These are phyloP conservation scores for Nesidiocoris tenuis DNA, from an alignment of 2,888 invertebrate genomes.

Conservation along the genomic window DNA sequence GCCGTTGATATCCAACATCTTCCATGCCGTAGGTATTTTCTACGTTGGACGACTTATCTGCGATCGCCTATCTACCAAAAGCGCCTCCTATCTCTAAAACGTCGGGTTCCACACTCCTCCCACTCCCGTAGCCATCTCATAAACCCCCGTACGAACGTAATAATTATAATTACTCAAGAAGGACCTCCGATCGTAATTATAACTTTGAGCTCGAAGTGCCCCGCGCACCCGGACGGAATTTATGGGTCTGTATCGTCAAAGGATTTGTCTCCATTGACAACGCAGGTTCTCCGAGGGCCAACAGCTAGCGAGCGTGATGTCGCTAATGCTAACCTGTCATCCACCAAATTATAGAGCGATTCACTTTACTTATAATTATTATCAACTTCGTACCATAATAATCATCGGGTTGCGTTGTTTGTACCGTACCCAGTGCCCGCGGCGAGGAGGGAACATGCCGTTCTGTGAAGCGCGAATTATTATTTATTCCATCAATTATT, in stretches of 20 bases:
- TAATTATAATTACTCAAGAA: constrained; percentile 36
- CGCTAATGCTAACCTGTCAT: constrained; percentile 36
- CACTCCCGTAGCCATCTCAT: neutral
- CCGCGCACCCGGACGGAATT: constrained; percentile 17
- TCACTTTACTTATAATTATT: constrained; percentile 34
- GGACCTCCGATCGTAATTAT: constrained; percentile 24
- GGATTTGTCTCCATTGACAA: constrained; percentile 40
- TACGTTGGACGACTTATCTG: constrained; percentile 1
- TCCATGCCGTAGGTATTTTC: neutral
- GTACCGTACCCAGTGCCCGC: neutral
- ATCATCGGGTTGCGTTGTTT: neutral
- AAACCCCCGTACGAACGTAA: constrained; percentile 24
- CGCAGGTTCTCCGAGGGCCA: constrained; percentile 1
- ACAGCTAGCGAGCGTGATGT: constrained; percentile 11
- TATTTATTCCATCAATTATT: neutral
- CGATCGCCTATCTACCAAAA: constrained; percentile 15
- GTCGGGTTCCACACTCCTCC: neutral
- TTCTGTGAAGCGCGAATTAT: neutral
- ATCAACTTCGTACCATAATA: constrained; percentile 11
- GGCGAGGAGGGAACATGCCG: neutral
- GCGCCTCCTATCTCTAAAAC: constrained; percentile 5
- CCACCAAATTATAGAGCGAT: constrained; percentile 34
- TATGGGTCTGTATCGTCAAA: constrained; percentile 29
- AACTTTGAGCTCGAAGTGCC: constrained; percentile 16
- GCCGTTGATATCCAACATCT: neutral